Base-by-base conservation (phyloP, 2,888 invertebrate genomes). In the Drosophila atripex region DNA sequence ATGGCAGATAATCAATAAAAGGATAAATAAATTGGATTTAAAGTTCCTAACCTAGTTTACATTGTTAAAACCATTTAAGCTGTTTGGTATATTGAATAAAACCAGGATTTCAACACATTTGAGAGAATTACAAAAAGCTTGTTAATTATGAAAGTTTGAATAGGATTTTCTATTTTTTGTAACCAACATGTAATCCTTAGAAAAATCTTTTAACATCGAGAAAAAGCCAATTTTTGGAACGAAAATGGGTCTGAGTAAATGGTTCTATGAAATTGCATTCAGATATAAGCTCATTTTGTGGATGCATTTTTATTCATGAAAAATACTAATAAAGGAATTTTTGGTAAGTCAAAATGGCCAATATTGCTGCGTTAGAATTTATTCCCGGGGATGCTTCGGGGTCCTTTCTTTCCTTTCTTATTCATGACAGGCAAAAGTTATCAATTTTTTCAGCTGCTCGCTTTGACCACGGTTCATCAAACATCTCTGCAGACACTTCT, bases 391-490 rank as follows among this genome's bases (percentile, higher is more conserved):
- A n/a, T n/a, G 25, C 35, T 30, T 32, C 32, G 25, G 39, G 16
- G n/a, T 38, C 25, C 12, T 21, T 59, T 39, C 35, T 45, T 32
- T 46, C 14, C 12, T 56, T 35, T 41, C 54, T 38, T 32, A 18
- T 38, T 56, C 25, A 23, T 28, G 45, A 38, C 63, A 58, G 39
- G 70, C 58, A 51, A 57, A 70, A 69, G 56, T 66, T 66, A 57
- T 47, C 45, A 69, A 54, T 73, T 52, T 65, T 25, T 65, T 39
- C 51, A 71, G 56, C 58, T 69, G 66, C 53, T 47, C 54, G 16
- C 54, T 55, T 64, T 64, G 61, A 64, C 51, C 61, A 71, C 65
- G 86, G 84, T 73, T 84, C 85, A 80, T 80, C 85, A 86, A 73
- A 74, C 61, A 77, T 57, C 69, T 54, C 54, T 53, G 63, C 78